Conservation (phyloP, 1,140 invertebrate genomes). For the Melipona quadrifasciata region DNA sequence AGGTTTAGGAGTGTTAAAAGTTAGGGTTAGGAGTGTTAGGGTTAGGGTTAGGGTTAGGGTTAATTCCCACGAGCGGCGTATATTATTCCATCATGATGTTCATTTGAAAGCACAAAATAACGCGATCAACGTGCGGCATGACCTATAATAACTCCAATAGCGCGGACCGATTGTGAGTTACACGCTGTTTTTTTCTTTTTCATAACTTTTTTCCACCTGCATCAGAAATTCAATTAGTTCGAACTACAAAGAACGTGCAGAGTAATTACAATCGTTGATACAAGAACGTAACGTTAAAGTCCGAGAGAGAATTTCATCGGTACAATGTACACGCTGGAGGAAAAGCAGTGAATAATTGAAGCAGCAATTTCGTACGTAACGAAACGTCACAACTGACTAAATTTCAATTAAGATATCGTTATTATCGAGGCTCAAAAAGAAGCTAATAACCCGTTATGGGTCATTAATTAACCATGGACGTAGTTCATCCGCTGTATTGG, state of each 20-base stretch:
- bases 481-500: neutral
- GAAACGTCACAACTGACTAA: neutral
- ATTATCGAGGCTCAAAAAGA: neutral
- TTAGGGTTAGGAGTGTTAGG: too few species aligned
- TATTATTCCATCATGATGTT: neutral
- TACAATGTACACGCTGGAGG: neutral
- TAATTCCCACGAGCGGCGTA: neutral
- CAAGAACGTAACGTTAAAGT: neutral
- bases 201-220: neutral
- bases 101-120: constrained; percentile 4
- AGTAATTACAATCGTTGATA: neutral
- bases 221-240: constrained; percentile 21
- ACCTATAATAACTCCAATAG: constrained; percentile 14
- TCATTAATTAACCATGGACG: neutral
- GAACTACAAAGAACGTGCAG: neutral
- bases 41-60: too few species aligned
- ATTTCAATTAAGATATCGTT: neutral
- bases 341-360: neutral
- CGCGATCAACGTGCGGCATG: neutral
- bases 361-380: neutral
- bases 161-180: neutral
- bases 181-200: constrained; percentile 8
- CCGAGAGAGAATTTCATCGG: neutral
- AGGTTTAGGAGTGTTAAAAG: too few species aligned
- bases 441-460: neutral